phyloP scores from a whole-genome alignment of 2,113 vertebrate genomes.

The Menura novaehollandiae region DNA sequence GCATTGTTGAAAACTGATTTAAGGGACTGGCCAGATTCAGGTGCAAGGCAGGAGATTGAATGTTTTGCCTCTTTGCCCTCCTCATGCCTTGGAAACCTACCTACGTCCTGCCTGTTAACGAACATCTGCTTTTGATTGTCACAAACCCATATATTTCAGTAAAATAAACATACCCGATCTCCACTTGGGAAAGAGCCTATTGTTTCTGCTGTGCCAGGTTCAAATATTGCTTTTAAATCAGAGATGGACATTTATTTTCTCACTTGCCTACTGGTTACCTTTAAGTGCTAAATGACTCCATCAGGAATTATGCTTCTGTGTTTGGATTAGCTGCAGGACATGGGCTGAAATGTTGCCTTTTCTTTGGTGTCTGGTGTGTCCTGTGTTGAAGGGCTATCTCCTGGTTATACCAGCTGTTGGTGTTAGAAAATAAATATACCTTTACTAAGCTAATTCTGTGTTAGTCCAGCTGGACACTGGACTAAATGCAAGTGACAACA shows the following conservation, averaged over 20 bases:
- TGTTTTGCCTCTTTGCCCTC: slow-evolving; percentile 26
- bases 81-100: slow-evolving; percentile 22
- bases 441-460: background rate
- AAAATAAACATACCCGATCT: slow-evolving; percentile 43
- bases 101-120: slow-evolving; percentile 19
- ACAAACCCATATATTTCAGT: slow-evolving; percentile 36
- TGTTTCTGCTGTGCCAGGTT: slow-evolving; percentile 36
- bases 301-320: background rate
- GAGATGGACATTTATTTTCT: background rate
- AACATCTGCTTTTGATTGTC: slow-evolving; percentile 58
- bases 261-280: background rate
- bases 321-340: background rate
- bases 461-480: background rate
- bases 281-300: background rate
- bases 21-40: background rate
- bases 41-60: background rate
- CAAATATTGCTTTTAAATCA: slow-evolving; percentile 47
- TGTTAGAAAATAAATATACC: background rate
- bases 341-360: background rate
- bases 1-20: background rate
- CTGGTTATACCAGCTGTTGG: background rate
- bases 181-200: slow-evolving; percentile 30
- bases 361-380: background rate
- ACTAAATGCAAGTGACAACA: background rate
- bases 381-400: background rate